Conservation (phyloP, 2,888 invertebrate species). For the Arctia plantaginis region DNA sequence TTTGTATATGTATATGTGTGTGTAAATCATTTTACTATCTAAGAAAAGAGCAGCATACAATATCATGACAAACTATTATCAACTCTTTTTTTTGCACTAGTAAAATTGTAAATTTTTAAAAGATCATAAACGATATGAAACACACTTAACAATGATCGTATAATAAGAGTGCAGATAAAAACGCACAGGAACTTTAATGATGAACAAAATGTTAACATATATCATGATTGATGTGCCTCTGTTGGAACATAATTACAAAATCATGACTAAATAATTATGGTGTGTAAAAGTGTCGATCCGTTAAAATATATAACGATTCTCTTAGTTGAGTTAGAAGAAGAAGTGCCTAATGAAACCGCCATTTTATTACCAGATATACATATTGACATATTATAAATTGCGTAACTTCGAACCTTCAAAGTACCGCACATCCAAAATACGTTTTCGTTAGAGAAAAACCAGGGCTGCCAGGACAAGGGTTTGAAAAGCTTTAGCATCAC, state of each 20-base stretch:
- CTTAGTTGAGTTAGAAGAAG: neutral
- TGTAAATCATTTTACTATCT: no score
- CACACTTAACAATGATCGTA: no score
- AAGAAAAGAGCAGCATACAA: no score
- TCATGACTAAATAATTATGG: neutral
- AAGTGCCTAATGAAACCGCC: neutral
- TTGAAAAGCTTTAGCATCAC: slow-evolving; percentile 63
- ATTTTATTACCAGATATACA: neutral
- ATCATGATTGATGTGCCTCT: neutral
- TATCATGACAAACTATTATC: no score
- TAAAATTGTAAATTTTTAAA: no score
- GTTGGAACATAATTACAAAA: neutral
- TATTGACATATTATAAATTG: slow-evolving; percentile 44
- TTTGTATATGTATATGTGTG: no score
- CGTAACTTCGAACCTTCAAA: slow-evolving; percentile 31
- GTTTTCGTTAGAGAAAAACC: slow-evolving; percentile 56
- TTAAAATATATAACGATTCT: neutral
- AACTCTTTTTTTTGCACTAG: no score
- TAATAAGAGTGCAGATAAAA: no score
- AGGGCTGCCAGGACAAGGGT: slow-evolving; percentile 67
- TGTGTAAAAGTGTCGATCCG: no score
- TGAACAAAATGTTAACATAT: neutral
- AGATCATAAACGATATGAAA: no score
- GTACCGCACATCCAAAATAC: slow-evolving; percentile 57
- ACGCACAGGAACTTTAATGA: neutral